Conservation (phyloP, 1,140 invertebrate genomes). For the Subanguina moxae region DNA sequence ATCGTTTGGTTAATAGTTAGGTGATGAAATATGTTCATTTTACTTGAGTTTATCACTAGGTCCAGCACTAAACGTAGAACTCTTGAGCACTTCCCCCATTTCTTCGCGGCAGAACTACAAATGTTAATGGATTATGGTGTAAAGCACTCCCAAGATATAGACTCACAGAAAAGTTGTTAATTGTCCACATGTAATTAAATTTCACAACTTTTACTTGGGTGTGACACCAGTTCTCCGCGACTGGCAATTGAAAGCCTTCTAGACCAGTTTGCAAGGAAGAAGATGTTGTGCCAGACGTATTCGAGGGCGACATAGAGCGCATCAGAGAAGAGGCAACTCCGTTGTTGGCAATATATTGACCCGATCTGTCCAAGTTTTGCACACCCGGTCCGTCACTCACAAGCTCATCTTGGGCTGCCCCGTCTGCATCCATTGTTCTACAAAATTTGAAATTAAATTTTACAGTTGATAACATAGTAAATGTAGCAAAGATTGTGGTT, state of each 20-base stretch:
- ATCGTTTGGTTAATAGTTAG: slow-evolving; percentile 60
- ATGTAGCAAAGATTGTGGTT: too few relatives aligned
- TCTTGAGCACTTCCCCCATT: slow-evolving; percentile 76
- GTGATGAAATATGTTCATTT: too few relatives aligned
- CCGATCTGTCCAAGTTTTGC: slow-evolving; percentile 4
- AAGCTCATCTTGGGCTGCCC: slow-evolving; percentile 31
- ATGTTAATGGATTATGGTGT: slow-evolving; percentile 88
- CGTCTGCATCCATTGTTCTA: slow-evolving; percentile 12
- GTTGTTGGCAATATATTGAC: slow-evolving; percentile 2
- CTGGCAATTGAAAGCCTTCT: slow-evolving; percentile 15
- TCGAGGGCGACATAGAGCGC: slow-evolving; percentile 31
- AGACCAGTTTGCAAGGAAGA: not conserved
- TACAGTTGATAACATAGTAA: too few relatives aligned
- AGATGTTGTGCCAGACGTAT: slow-evolving; percentile 8
- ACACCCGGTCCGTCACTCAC: slow-evolving; percentile 30
- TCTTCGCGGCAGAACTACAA: slow-evolving; percentile 76
- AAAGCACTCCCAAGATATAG: not conserved
- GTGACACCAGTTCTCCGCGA: slow-evolving; percentile 79
- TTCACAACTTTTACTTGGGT: slow-evolving; percentile 91
- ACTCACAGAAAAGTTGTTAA: slow-evolving; percentile 17
- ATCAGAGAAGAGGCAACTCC: slow-evolving; percentile 20
- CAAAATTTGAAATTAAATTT: too few relatives aligned
- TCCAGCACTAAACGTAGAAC: slow-evolving; percentile 96
- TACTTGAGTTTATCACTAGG: slow-evolving; percentile 89
- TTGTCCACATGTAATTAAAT: slow-evolving; percentile 98